phyloP scores from a whole-genome alignment of 2,888 invertebrate genomes.

The Oeneis ivallda region DNA sequence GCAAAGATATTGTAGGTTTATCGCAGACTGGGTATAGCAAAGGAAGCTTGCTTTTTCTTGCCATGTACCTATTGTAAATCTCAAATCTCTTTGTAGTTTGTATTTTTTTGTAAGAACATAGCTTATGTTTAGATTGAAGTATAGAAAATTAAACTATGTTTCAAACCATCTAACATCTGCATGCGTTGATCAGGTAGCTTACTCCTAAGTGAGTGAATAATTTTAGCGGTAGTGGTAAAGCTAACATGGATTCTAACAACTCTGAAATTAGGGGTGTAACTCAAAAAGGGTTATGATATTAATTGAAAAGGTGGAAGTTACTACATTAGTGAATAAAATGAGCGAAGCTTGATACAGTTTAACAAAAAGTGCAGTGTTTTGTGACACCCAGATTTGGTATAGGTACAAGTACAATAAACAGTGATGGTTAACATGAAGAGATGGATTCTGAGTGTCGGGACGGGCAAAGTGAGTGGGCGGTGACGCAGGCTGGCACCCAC shows the following conservation, averaged over 20 bases:
- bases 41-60: not conserved
- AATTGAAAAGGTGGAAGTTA: not conserved
- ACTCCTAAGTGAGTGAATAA: constrained; percentile 18
- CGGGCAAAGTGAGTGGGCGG: constrained; percentile 61
- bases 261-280: constrained; percentile 8
- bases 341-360: constrained; percentile 60
- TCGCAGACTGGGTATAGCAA: not conserved
- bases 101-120: constrained; percentile 18
- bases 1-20: not conserved
- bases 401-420: constrained; percentile 46
- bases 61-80: not conserved
- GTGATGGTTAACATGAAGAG: constrained; percentile 63
- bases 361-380: constrained; percentile 62
- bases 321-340: constrained; percentile 57
- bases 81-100: constrained; percentile 21
- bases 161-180: constrained; percentile 60
- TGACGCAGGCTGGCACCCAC: constrained; percentile 78
- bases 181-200: constrained; percentile 48
- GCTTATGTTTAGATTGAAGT: constrained; percentile 40
- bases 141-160: constrained; percentile 27
- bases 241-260: constrained; percentile 16
- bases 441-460: constrained; percentile 60
- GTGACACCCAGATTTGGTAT: constrained; percentile 60
- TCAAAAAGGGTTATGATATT: not conserved
- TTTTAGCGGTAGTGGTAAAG: constrained; percentile 12